phyloP scores from a whole-genome alignment of 1,140 invertebrate genomes.

The Solen grandis region DNA sequence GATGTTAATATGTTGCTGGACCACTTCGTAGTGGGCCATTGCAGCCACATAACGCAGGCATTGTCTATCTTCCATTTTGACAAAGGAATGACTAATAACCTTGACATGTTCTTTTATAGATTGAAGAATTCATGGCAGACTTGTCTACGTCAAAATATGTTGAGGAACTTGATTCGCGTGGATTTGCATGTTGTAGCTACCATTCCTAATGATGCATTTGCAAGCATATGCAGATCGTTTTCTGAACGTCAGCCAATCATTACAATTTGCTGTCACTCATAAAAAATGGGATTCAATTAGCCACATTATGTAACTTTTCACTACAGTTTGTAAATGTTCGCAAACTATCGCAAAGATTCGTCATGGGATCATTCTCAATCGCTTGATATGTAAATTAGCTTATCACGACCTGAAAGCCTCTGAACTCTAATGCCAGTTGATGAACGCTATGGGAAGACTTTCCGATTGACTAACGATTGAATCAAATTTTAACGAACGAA shows the following conservation, averaged over 20 bases:
- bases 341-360: slow-evolving; percentile 40
- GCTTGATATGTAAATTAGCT: slow-evolving; percentile 15
- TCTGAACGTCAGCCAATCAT: slow-evolving; percentile 39
- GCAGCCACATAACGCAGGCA: slow-evolving; percentile 30
- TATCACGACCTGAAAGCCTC: slow-evolving; percentile 3
- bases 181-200: slow-evolving; percentile 38
- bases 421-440: too few species aligned
- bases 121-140: too few species aligned
- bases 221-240: slow-evolving; percentile 31
- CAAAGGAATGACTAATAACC: slow-evolving; percentile 21
- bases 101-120: neutral
- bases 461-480: too few species aligned
- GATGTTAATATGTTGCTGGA: slow-evolving; percentile 20
- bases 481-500: too few species aligned
- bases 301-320: slow-evolving; percentile 32
- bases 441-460: too few species aligned
- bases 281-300: slow-evolving; percentile 36
- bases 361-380: slow-evolving; percentile 14
- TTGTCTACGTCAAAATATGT: too few species aligned
- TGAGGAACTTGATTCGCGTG: slow-evolving; percentile 18
- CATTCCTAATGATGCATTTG: slow-evolving; percentile 24
- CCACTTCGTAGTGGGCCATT: slow-evolving; percentile 20
- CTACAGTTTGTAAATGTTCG: slow-evolving; percentile 24
- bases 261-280: slow-evolving; percentile 31
- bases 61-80: slow-evolving; percentile 43